Conservation (phyloP, 2,113 vertebrate species). For the Nibea coibor region DNA sequence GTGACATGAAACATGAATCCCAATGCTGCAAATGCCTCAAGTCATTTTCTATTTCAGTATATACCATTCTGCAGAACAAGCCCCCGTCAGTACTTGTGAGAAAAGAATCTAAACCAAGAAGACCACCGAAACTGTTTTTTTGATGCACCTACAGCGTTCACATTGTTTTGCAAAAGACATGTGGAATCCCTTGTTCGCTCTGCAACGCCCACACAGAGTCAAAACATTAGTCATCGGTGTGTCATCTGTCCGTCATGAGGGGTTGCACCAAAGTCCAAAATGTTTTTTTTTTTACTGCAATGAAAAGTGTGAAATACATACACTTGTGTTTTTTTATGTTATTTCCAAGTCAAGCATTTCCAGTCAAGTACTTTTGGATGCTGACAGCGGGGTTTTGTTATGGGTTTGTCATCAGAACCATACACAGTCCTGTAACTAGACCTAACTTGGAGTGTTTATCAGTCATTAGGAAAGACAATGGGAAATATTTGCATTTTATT, state of each 20-base stretch:
- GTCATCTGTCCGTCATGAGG: slow-evolving; percentile 43
- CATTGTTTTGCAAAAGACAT: slow-evolving; percentile 19
- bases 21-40: not conserved
- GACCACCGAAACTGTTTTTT: slow-evolving; percentile 28
- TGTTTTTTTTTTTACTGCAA: not conserved
- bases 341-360: slow-evolving; percentile 52
- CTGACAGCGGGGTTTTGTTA: not conserved
- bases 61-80: not conserved
- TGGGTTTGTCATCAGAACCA: not conserved
- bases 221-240: slow-evolving; percentile 66
- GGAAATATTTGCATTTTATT: not conserved
- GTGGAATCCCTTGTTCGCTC: slow-evolving; percentile 60
- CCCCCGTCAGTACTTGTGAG: not conserved
- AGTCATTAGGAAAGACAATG: not conserved
- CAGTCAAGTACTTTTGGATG: not conserved
- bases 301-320: not conserved
- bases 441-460: not conserved
- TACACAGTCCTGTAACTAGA: not conserved
- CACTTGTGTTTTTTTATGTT: slow-evolving; percentile 2
- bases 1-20: not conserved
- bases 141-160: slow-evolving; percentile 15
- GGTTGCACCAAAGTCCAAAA: slow-evolving; percentile 38
- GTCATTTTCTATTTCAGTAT: not conserved
- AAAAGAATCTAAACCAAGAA: not conserved
- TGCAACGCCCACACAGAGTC: slow-evolving; percentile 49